Percentiles rank a stretch among this genome's conserved stretches.
Evolutionary conservation across 2,797 vertebrate species (phyloP).

Genomic region (Poeciliopsis presidionis): DNA sequence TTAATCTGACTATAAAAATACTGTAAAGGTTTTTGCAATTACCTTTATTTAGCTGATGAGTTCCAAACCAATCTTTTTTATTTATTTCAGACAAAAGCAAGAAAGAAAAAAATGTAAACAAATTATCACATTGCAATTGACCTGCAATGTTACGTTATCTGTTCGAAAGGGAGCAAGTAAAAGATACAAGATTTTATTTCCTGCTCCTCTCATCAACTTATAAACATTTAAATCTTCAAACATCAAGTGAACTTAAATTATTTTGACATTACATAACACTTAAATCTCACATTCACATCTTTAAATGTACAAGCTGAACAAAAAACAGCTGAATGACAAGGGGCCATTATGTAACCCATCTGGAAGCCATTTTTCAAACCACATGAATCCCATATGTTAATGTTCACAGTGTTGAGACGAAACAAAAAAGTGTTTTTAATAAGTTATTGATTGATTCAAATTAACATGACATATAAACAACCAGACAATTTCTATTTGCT

Average conservation of each 20-base stretch:
- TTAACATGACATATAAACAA: background rate
- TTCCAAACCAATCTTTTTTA: too few relatives aligned
- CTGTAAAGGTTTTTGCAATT: background rate
- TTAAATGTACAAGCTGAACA: background rate
- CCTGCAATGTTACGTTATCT: too few relatives aligned
- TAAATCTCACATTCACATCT: too few relatives aligned
- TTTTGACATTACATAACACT: too few relatives aligned
- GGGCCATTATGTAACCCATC: background rate
- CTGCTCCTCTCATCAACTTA: too few relatives aligned
- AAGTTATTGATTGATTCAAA: background rate
- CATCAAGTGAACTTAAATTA: too few relatives aligned
- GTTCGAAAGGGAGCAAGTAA: too few relatives aligned
- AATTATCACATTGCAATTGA: too few relatives aligned
- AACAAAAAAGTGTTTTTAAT: background rate
- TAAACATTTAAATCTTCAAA: too few relatives aligned
- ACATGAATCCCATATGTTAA: background rate
- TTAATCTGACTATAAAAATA: background rate
- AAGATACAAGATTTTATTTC: too few relatives aligned
- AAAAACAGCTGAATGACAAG: background rate
- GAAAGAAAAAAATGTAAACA: too few relatives aligned
- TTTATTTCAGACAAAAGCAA: too few relatives aligned
- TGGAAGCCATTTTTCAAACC: background rate
- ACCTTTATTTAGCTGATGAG: background rate
- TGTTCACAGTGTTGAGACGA: background rate
- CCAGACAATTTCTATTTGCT: background rate